Base-by-base conservation (phyloP, 1,140 invertebrate genomes). In the Heliconius nattereri region DNA sequence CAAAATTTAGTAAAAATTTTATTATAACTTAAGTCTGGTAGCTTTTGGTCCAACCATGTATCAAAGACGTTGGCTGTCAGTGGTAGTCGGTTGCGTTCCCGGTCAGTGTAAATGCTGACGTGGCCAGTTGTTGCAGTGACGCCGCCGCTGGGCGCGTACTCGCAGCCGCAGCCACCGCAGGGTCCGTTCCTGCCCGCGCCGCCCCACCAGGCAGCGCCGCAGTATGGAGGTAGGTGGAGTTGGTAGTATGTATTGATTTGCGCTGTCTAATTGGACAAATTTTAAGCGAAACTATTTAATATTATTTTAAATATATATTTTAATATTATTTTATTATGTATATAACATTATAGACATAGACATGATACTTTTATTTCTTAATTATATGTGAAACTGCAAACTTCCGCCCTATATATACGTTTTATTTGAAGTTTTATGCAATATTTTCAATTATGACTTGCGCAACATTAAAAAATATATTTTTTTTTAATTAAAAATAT, bases 131-230 rank as follows among this genome's bases (percentile, higher is more conserved):
- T 94, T 95, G 82, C 94, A 95, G 94, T 95, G 70, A 93, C 94
- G 13, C 94, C 94, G 26, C 94, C 94, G 45, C 90, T 95, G 57
- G 94, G 94, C 84, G 94, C 94, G 60, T 95, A 94, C 88, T 94
- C 94, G 8, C 93, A 94, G 79, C 93, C 93, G 29, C 94, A 94
- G 83, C 94, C 94, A 74, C 93, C 94, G 29, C 94, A 95, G 83
- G 94, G 93, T 3, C 94, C 93, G 8, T 95, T 94, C 87, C 86
- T 95, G 84, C 94, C 94, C 49, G 93, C 93, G 54, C 93, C 94
- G 76, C 93, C 93, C 5, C 94, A 94, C 45, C 94, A 94, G 79
- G 91, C 92, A 73, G 89, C 92, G 26, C 94, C 91, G 11, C 93
- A 95, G 75, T 95, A 95, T 88, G 93, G 93, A 89, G 93, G 92